Evolutionary conservation across 2,113 vertebrate genomes (phyloP), one percentile per base, ranked within the genome.

Genomic region (Fregata magnificens): DNA sequence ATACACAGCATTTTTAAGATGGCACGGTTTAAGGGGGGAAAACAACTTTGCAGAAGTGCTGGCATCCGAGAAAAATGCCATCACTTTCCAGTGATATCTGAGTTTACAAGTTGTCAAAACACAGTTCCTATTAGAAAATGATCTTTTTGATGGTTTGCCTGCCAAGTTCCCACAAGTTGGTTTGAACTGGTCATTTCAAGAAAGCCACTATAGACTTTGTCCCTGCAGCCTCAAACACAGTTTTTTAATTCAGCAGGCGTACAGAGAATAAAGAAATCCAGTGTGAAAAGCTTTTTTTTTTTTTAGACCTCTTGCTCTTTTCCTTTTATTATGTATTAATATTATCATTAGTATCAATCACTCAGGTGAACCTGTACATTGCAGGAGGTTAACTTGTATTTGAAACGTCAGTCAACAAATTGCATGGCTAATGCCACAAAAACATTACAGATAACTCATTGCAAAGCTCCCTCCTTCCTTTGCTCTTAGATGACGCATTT

Each of bases 141-240:
- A 86, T 90, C 47, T 85, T 95, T 89, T n/a, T 42, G 50, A 79
- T 73, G 77, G 40, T 86, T 82, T 91, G 16, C 69, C 73, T 93
- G 58, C 85, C 79, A 92, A 63, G 77, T 85, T 92, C 73, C 55
- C 15, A 29, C 55, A 81, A 36, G n/a, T 34, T 81, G 58, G 69
- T 95, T 95, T 85, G 79, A 93, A 90, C 40, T 85, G 93, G 96
- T 74, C 86, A 79, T 96, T 97, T 96, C 62, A 70, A 95, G 86
- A 82, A 93, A 91, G 34, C 72, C n/a, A 53, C 77, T 74, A 24
- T 4, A 90, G 79, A 19, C 55, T 85, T 85, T 42, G 10, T 59
- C 66, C 72, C 85, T 70, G 74, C 4, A 87, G 44, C 16, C 70
- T 90, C 90, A 88, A 95, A 66, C 16, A 28, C 19, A 42, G 21